These are phyloP conservation scores for Ectropis grisescens DNA, from an alignment of 1,140 invertebrate genomes.

Conservation along the genomic window DNA sequence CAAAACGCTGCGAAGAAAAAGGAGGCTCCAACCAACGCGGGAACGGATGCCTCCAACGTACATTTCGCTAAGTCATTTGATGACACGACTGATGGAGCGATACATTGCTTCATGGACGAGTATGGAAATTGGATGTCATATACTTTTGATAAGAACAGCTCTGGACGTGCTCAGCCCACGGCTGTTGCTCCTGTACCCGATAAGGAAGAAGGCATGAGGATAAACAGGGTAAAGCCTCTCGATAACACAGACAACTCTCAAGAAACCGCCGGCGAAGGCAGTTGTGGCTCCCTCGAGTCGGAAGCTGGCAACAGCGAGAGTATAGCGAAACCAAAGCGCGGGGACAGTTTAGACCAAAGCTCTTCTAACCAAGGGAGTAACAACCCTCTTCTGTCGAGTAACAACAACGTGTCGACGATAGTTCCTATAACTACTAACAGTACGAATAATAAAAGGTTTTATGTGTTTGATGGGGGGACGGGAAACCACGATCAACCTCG, in stretches of 20 bases:
- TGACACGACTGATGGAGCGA: slow-evolving; percentile 88
- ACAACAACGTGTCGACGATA: slow-evolving; percentile 59
- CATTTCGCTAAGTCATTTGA: slow-evolving; percentile 89
- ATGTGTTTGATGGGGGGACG: slow-evolving; percentile 53
- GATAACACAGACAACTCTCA: slow-evolving; percentile 48
- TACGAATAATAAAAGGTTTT: slow-evolving; percentile 50
- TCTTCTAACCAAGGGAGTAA: slow-evolving; percentile 67
- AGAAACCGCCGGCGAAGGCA: slow-evolving; percentile 57
- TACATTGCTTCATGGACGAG: slow-evolving; percentile 87
- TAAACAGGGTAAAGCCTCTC: slow-evolving; percentile 47
- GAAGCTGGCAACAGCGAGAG: slow-evolving; percentile 53
- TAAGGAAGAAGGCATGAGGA: slow-evolving; percentile 53
- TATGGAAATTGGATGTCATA: slow-evolving; percentile 84
- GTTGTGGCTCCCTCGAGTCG: slow-evolving; percentile 60
- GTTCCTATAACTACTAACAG: slow-evolving; percentile 57
- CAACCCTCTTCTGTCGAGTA: slow-evolving; percentile 60
- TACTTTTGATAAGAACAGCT: slow-evolving; percentile 83
- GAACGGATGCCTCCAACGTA: slow-evolving; percentile 37
- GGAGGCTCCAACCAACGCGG: slow-evolving; percentile 41
- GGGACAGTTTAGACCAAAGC: slow-evolving; percentile 58
- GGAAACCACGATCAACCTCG: slow-evolving; percentile 39
- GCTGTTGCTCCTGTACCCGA: slow-evolving; percentile 36
- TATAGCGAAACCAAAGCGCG: slow-evolving; percentile 52
- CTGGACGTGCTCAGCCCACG: slow-evolving; percentile 39
- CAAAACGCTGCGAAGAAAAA: slow-evolving; percentile 41